Evolutionary conservation across 2,888 invertebrate genomes (phyloP).

Genomic region (Apamea monoglypha): DNA sequence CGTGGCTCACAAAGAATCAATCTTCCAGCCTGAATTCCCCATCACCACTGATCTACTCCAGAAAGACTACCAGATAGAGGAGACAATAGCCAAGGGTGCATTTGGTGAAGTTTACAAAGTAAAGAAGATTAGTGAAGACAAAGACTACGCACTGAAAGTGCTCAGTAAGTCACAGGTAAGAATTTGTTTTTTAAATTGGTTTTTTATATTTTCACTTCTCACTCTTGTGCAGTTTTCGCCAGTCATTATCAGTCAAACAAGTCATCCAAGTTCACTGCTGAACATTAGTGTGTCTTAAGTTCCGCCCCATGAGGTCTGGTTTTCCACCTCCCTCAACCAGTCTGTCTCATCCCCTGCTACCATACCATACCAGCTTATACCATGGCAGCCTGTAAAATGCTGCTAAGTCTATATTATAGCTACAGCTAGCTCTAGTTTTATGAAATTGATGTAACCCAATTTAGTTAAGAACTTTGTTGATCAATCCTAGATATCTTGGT

Average conservation of each 20-base stretch:
- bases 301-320: not conserved
- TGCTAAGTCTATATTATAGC: not conserved
- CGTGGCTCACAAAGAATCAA: conserved; percentile 94
- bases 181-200: conserved; percentile 12
- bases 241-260: not conserved
- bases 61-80: conserved; percentile 91
- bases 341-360: not conserved
- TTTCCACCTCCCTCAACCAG: not conserved
- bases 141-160: conserved; percentile 96
- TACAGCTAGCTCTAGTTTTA: not conserved
- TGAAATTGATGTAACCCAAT: not conserved
- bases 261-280: not conserved
- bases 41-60: conserved; percentile 91
- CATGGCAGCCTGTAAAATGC: not conserved
- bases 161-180: conserved; percentile 94
- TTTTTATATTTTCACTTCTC: not conserved
- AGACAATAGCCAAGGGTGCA: conserved; percentile 96
- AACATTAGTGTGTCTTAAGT: too few relatives aligned
- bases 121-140: conserved; percentile 91
- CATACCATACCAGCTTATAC: not conserved
- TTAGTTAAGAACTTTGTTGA: not conserved
- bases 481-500: not conserved
- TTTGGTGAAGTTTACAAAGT: conserved; percentile 97
- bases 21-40: conserved; percentile 97
- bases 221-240: not conserved